Percentiles rank a stretch among this genome's conserved stretches.
Evolutionary conservation across 2,888 invertebrate species (phyloP).

Genomic region (Caenorhabditis sp.): DNA sequence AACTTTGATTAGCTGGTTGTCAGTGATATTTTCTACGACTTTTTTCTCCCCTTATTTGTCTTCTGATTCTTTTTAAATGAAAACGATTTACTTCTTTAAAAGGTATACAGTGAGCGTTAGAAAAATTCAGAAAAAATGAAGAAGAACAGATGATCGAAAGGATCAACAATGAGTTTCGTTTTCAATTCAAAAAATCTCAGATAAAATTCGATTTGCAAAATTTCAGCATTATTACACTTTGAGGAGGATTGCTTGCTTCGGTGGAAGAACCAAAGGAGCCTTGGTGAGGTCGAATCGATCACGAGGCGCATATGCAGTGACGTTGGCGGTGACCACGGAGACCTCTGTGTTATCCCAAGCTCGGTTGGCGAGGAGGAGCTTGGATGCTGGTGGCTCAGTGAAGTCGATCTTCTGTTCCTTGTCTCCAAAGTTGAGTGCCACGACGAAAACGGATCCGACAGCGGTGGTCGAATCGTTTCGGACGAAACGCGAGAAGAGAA

Average conservation of each 20-base stretch:
- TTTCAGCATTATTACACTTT: constrained; percentile 60
- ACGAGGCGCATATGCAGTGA: constrained; percentile 61
- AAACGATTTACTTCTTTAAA: constrained; percentile 5
- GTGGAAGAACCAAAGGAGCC: constrained; percentile 61
- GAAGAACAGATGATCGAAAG: neutral
- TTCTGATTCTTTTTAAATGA: too few relatives aligned
- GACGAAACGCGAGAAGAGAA: constrained; percentile 69
- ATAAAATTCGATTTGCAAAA: constrained; percentile 1
- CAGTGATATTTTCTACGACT: too few relatives aligned
- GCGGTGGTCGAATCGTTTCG: constrained; percentile 60
- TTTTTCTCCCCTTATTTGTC: too few relatives aligned
- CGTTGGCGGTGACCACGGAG: constrained; percentile 67
- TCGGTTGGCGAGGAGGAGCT: constrained; percentile 66
- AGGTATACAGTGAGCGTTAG: neutral
- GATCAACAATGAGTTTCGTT: constrained; percentile 21
- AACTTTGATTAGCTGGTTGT: too few relatives aligned
- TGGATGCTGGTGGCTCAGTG: neutral
- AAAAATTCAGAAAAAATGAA: neutral
- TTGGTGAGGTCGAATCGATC: constrained; percentile 60
- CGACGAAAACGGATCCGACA: constrained; percentile 63
- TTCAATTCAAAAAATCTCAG: neutral
- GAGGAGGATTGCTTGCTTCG: constrained; percentile 71
- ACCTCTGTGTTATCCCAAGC: constrained; percentile 64
- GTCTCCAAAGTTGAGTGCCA: constrained; percentile 73
- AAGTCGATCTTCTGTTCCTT: constrained; percentile 53